Percentiles rank a stretch among this genome's conserved stretches.
Conservation (phyloP, 37 sponge, comb jelly and placozoan species). For the Geodia barretti region DNA sequence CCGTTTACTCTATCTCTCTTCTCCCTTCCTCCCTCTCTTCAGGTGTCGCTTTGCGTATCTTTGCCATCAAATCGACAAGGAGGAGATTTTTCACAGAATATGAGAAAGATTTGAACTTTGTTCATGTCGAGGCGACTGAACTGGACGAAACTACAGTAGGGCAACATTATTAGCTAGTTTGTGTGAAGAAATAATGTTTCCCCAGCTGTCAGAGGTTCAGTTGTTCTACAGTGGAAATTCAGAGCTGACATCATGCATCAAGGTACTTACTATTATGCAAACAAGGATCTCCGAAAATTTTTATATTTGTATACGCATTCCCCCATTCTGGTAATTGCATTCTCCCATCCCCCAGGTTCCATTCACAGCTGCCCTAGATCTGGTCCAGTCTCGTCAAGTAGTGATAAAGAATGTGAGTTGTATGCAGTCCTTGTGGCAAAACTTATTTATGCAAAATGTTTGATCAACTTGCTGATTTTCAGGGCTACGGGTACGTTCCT, state of each 20-base stretch:
- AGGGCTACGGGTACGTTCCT: conserved; percentile 90
- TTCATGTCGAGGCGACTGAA: too few species aligned
- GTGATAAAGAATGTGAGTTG: conserved; percentile 59
- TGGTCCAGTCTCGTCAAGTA: conserved; percentile 64
- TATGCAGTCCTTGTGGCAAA: neutral
- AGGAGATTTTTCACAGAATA: too few species aligned
- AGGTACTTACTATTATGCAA: neutral
- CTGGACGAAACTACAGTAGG: too few species aligned
- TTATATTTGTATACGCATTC: too few species aligned
- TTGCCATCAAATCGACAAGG: too few species aligned
- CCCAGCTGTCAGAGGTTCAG: neutral
- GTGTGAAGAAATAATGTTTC: too few species aligned
- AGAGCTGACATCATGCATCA: neutral
- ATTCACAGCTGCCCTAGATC: conserved; percentile 75
- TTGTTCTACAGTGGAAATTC: neutral
- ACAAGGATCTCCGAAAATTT: conserved; percentile 10
- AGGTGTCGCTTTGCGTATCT: too few species aligned
- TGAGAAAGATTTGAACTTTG: too few species aligned
- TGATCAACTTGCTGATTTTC: neutral
- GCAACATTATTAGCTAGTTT: too few species aligned
- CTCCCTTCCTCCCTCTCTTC: too few species aligned
- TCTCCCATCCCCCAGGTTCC: conserved; percentile 37
- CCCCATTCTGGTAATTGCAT: neutral
- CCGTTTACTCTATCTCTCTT: too few species aligned
- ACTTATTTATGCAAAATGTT: too few species aligned